Base-by-base conservation (phyloP, 1,140 invertebrate species). In the Steinernema khuongi region DNA sequence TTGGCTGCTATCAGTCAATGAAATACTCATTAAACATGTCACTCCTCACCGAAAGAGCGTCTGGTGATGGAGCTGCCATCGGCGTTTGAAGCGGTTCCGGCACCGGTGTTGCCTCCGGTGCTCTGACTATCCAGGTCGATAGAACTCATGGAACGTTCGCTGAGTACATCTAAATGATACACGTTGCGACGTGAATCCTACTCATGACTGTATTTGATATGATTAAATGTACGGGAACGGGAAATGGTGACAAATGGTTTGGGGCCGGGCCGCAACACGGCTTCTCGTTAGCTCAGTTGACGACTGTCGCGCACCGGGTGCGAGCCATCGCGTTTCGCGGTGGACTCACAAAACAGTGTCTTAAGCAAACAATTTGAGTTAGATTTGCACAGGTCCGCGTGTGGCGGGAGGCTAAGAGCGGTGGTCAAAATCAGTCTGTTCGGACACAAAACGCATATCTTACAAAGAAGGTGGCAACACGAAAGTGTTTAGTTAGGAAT, bases 121-220 rank as follows among this genome's bases (percentile, higher is more conserved):
- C 44, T 67, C 1, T 74, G 68, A 36, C 19, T 28, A 72, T 77
- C 76, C 31, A 77, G 44, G 36, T 77, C 76, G 29, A 77, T 68
- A n/a, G 74, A 76, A 28, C 70, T 66, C 32, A 78, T 67, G 1
- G 77, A 78, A 2, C 71, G 72, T 19, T 70, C 68, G 50, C 73
- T 75, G 31, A 78, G 74, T 28, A 78, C 75, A 78, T 78, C 77
- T 78, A 76, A 60, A 78, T 67, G 31, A 41, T 36, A 43, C 11
- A 77, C 29, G 31, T 36, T 17, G 19, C 7, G 14, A 60, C n/a
- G n/a, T n/a, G n/a, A n/a, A n/a, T n/a, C n/a, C n/a, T n/a, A n/a
- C n/a, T n/a, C n/a, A n/a, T n/a, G n/a, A n/a, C n/a, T n/a, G n/a
- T n/a, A n/a, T n/a, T n/a, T n/a, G n/a, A n/a, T n/a, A n/a, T n/a